Conservation (phyloP, 2,888 invertebrate genomes). For the Myopa testacea region DNA sequence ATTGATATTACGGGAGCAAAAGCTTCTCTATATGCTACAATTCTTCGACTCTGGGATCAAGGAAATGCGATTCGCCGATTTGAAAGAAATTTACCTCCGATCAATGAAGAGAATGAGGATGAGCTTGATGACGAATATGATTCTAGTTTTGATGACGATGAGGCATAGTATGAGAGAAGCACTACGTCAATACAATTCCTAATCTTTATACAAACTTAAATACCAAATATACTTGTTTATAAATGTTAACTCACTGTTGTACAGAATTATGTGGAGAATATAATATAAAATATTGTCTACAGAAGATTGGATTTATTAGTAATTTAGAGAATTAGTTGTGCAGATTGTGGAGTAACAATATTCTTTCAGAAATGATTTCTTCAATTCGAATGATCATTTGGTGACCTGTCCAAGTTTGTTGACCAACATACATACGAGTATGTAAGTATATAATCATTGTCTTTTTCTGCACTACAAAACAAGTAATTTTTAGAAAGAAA, state of each 20-base stretch:
- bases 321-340: not conserved
- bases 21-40: constrained; percentile 26
- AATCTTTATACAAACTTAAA: constrained; percentile 24
- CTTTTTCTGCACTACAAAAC: no score
- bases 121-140: not conserved
- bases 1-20: constrained; percentile 44
- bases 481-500: no score
- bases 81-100: no score
- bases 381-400: no score
- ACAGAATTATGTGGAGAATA: constrained; percentile 5
- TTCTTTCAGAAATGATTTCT: no score
- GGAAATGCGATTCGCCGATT: no score
- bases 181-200: constrained; percentile 42
- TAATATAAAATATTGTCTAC: not conserved
- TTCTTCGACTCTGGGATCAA: no score
- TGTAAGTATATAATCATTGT: no score
- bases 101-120: no score
- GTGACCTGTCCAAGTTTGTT: no score
- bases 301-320: not conserved
- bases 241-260: not conserved
- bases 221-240: constrained; percentile 45
- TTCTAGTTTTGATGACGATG: not conserved
- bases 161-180: constrained; percentile 33
- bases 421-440: no score
- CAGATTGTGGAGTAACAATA: no score